A percentile compares a stretch with the other conserved stretches of the same genome.
These are phyloP conservation scores for Nowickia ferox DNA, from an alignment of 2,888 invertebrate species.

Conservation along the genomic window DNA sequence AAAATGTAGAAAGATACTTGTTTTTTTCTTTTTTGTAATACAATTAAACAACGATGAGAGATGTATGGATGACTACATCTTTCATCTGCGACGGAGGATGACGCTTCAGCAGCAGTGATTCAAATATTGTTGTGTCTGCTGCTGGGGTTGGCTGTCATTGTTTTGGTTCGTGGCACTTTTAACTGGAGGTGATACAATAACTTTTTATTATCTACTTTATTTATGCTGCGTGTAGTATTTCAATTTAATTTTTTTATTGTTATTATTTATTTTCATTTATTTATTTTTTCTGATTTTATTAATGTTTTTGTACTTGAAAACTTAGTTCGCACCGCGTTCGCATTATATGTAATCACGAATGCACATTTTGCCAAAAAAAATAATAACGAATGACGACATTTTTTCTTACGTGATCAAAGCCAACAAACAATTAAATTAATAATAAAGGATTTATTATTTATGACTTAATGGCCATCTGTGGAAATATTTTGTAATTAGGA, in stretches of 20 bases:
- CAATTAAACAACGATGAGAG: constrained; percentile 24
- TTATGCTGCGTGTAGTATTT: constrained; percentile 44
- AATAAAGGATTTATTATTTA: constrained; percentile 45
- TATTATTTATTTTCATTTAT: too few species aligned
- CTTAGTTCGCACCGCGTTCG: constrained; percentile 18
- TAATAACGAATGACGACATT: constrained; percentile 59
- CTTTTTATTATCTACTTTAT: constrained; percentile 46
- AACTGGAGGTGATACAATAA: constrained; percentile 62
- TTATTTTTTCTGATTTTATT: constrained; percentile 44
- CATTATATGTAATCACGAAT: constrained; percentile 59
- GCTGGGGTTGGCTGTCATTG: constrained; percentile 27
- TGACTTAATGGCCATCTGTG: constrained; percentile 41
- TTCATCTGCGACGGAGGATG: constrained; percentile 24
- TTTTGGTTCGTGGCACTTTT: constrained; percentile 38
- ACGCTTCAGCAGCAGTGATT: constrained; percentile 45
- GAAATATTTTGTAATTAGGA: not conserved
- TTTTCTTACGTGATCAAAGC: constrained; percentile 32
- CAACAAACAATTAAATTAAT: constrained; percentile 6
- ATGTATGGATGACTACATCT: constrained; percentile 50
- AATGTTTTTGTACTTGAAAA: constrained; percentile 65
- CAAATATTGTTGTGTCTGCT: constrained; percentile 39
- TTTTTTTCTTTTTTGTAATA: not conserved
- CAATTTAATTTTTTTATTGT: constrained; percentile 11
- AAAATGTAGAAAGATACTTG: constrained; percentile 9
- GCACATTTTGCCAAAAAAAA: constrained; percentile 62